A percentile compares a stretch with the other conserved stretches of the same genome.
These are phyloP conservation scores for Xiphophorus maculatus DNA, from an alignment of 2,113 vertebrate genomes.

Conservation along the genomic window DNA sequence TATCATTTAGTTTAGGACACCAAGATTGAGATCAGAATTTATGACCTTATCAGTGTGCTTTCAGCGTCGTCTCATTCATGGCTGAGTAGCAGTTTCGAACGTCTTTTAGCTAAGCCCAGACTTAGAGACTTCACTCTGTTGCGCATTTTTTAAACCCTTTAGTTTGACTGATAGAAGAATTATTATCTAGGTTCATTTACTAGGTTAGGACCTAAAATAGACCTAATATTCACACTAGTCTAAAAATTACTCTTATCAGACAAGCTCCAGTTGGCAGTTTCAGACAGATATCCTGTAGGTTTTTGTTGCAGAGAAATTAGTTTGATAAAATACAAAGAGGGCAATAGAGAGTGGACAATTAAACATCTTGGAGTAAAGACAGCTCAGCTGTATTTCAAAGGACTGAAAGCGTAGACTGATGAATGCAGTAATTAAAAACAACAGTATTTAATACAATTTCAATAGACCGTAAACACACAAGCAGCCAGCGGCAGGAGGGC, in stretches of 20 bases:
- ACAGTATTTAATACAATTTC: constrained; percentile 49
- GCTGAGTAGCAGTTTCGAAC: constrained; percentile 18
- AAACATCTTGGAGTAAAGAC: constrained; percentile 60
- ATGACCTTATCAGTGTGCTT: constrained; percentile 52
- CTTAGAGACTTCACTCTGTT: constrained; percentile 7
- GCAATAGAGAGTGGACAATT: constrained; percentile 58
- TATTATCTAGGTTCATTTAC: too few relatives aligned
- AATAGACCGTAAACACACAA: constrained; percentile 40
- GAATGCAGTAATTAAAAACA: constrained; percentile 57
- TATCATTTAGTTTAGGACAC: constrained; percentile 49
- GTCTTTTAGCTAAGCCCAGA: constrained; percentile 5
- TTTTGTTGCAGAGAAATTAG: constrained; percentile 68
- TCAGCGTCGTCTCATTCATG: constrained; percentile 35
- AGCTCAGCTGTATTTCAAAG: constrained; percentile 55
- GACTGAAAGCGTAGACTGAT: constrained; percentile 54
- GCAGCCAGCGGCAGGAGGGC: constrained; percentile 15
- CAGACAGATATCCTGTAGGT: constrained; percentile 63
- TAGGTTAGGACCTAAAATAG: too few relatives aligned
- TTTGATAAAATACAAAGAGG: constrained; percentile 65
- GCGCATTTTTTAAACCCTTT: constrained; percentile 53
- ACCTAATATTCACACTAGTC: constrained; percentile 6
- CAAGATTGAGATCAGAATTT: constrained; percentile 62
- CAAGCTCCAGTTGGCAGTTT: constrained; percentile 60
- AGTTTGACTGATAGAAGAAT: constrained; percentile 22
- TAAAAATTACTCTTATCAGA: constrained; percentile 69